phyloP scores from a whole-genome alignment of 2,888 invertebrate species.

The Trichogramma dendrolimi region DNA sequence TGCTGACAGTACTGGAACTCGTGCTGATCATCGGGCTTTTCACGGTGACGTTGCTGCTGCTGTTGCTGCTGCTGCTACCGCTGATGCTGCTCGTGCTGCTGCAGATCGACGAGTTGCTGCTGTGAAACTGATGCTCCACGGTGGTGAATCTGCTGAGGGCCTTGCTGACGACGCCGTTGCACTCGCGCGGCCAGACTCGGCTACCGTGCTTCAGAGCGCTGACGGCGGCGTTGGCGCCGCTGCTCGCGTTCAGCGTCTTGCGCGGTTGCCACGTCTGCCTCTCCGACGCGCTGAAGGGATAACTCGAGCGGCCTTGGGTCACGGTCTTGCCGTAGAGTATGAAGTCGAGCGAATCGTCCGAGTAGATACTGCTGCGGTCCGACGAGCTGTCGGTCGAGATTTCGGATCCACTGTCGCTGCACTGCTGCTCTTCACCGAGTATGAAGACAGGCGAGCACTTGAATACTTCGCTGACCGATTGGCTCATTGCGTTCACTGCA shows the following conservation, averaged over 20 bases:
- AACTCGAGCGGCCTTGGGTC: conserved; percentile 44
- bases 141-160: conserved; percentile 51
- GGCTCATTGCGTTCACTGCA: conserved; percentile 15
- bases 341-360: conserved; percentile 54
- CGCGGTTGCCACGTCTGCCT: conserved; percentile 35
- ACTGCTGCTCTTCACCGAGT: conserved; percentile 50
- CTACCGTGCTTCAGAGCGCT: conserved; percentile 23
- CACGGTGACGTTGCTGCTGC: neutral
- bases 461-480: conserved; percentile 50
- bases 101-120: conserved; percentile 11
- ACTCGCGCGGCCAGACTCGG: conserved; percentile 50
- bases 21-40: conserved; percentile 8
- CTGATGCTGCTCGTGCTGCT: conserved; percentile 3
- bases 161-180: conserved; percentile 52
- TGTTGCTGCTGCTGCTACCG: neutral
- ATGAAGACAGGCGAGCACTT: conserved; percentile 52
- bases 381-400: conserved; percentile 56
- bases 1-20: conserved; percentile 19
- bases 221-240: neutral
- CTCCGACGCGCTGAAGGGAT: conserved; percentile 45
- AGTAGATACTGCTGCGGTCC: conserved; percentile 55
- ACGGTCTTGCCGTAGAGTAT: conserved; percentile 48
- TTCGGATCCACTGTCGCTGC: conserved; percentile 53
- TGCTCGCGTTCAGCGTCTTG: conserved; percentile 11
- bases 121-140: conserved; percentile 29